Base-by-base conservation (phyloP, 2,888 invertebrate genomes). In the Synergus japonicus region DNA sequence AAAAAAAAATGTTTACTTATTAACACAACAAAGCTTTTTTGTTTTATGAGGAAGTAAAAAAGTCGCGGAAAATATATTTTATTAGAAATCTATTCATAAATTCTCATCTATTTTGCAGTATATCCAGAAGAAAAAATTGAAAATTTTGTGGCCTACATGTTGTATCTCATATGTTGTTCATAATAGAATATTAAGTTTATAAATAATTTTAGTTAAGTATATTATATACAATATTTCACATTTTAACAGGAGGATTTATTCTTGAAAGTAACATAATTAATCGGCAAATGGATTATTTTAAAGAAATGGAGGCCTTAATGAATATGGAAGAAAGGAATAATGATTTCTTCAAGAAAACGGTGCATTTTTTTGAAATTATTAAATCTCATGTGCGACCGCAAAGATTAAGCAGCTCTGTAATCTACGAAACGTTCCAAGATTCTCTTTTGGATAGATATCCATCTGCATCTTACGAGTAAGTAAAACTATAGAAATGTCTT, bases 181-280 rank as follows among this genome's bases (percentile, higher is more conserved):
- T 37, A 4, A 4, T 37, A 5, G 5, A 37, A 37, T 37, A 37
- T 37, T 37, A 37, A 37, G 2, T 37, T 37, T 37, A 4, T 37
- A 37, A 37, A 37, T 37, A 37, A 37, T 37, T 2, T 37, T 37
- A 37, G 37, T 4, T 37, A 37, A 37, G 7, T 44, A 2, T 22
- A 22, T 22, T 8, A 54, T 2, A n/a, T n/a, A 54, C 54, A 2
- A n/a, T n/a, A 54, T 54, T 54, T 54, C 8, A 54, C 3, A 60
- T 29, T 60, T 43, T 78, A n/a, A 8, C 89, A 95, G 95, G 96
- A 65, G 96, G 96, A 3, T 97, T 97, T 87, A 92, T 95, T 0
- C 90, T 90, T 1, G 93, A 94, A 67, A 97, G 96, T 87, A 95
- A 95, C 87, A 94, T 97, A 81, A 93, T 96, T 86, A 92, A 94